Evolutionary conservation across 1,140 invertebrate genomes (phyloP).

Genomic region (Drosophila kanapiae): DNA sequence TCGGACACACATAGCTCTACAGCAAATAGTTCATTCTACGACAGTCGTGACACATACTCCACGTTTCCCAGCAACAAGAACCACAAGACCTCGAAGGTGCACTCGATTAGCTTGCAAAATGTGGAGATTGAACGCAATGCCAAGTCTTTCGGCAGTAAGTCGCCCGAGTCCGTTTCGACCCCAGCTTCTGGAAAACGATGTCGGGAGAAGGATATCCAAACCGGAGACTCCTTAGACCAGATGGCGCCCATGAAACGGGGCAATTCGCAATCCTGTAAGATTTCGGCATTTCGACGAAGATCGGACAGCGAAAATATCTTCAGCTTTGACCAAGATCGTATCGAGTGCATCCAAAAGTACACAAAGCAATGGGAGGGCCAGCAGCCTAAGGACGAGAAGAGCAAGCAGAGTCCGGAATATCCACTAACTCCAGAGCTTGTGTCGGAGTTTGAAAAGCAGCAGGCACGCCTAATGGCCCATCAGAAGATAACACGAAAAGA

Average conservation of each 20-base stretch:
- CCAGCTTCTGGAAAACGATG: slow-evolving; percentile 70
- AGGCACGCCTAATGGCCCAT: slow-evolving; percentile 79
- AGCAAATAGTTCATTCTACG: slow-evolving; percentile 87
- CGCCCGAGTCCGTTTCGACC: slow-evolving; percentile 73
- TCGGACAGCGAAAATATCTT: slow-evolving; percentile 88
- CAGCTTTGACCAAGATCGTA: slow-evolving; percentile 90
- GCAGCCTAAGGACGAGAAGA: slow-evolving; percentile 85
- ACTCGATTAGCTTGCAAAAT: slow-evolving; percentile 89
- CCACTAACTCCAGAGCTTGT: slow-evolving; percentile 86
- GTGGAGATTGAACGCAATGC: slow-evolving; percentile 89
- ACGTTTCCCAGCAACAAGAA: slow-evolving; percentile 88
- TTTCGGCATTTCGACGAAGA: slow-evolving; percentile 82
- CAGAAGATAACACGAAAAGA: slow-evolving; percentile 87
- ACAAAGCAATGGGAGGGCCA: slow-evolving; percentile 87
- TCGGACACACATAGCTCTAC: slow-evolving; percentile 86
- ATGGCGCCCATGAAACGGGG: slow-evolving; percentile 69
- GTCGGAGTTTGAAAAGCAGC: slow-evolving; percentile 87
- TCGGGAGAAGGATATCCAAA: slow-evolving; percentile 79
- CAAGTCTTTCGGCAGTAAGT: slow-evolving; percentile 82
- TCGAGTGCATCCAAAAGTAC: slow-evolving; percentile 88
- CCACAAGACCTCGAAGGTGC: slow-evolving; percentile 87
- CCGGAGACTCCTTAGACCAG: slow-evolving; percentile 74
- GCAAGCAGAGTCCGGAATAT: slow-evolving; percentile 82
- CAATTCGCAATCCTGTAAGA: slow-evolving; percentile 80
- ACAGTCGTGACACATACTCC: slow-evolving; percentile 88